These are phyloP conservation scores for human DNA, from an alignment of 2,113 vertebrate species.

Conservation along the genomic window GRCh38 chr7:118011501-118012000, in stretches of 20 bases:
- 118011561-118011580: background rate
- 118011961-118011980: background rate
- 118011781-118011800: background rate
- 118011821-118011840: background rate
- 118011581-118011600: background rate
- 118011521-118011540: background rate
- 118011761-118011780: background rate
- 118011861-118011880: background rate
- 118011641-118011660: background rate
- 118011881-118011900: background rate
- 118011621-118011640: background rate
- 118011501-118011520: background rate
- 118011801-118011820: background rate
- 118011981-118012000: background rate
- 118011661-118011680: background rate
- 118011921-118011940: background rate
- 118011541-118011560: background rate
- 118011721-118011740: background rate
- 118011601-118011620: conserved; percentile 7
- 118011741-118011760: conserved; percentile 15
- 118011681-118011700: background rate
- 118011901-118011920: background rate
- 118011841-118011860: background rate
- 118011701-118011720: background rate
- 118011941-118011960: background rate